A percentile compares a stretch with the other conserved stretches of the same genome.
These are phyloP conservation scores for Folsomia manolachei DNA, from an alignment of 2,888 invertebrate genomes.

Conservation along the genomic window DNA sequence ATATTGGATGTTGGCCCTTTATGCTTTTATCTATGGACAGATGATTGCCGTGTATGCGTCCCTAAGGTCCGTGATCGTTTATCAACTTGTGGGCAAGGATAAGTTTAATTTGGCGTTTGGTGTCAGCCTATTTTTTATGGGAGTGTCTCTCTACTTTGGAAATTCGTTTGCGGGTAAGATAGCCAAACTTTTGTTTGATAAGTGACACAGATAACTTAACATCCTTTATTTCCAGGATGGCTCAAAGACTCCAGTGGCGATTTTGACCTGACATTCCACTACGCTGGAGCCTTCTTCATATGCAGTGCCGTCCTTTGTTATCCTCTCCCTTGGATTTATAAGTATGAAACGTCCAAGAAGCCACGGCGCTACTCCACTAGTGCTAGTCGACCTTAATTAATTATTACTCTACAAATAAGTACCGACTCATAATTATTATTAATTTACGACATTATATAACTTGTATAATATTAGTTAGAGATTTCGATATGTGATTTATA, in stretches of 20 bases:
- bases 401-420: too few species aligned
- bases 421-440: too few species aligned
- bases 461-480: too few species aligned
- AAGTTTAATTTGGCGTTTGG: conserved; percentile 62
- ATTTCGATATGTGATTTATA: too few species aligned
- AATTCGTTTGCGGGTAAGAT: conserved; percentile 77
- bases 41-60: conserved; percentile 81
- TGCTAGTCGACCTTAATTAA: neutral
- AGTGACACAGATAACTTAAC: too few species aligned
- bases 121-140: conserved; percentile 59
- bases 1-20: conserved; percentile 69
- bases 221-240: conserved; percentile 53
- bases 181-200: neutral
- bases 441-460: too few species aligned
- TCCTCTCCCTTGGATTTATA: conserved; percentile 69
- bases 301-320: conserved; percentile 82
- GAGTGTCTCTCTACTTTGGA: conserved; percentile 58
- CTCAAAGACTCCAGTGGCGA: conserved; percentile 70
- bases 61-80: conserved; percentile 79
- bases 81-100: conserved; percentile 60
- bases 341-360: neutral
- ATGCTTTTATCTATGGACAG: conserved; percentile 79
- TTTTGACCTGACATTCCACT: conserved; percentile 77
- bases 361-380: neutral
- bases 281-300: conserved; percentile 76